Base-by-base conservation (phyloP, 2,113 vertebrate genomes). In the Physeter macrocephalus region DNA sequence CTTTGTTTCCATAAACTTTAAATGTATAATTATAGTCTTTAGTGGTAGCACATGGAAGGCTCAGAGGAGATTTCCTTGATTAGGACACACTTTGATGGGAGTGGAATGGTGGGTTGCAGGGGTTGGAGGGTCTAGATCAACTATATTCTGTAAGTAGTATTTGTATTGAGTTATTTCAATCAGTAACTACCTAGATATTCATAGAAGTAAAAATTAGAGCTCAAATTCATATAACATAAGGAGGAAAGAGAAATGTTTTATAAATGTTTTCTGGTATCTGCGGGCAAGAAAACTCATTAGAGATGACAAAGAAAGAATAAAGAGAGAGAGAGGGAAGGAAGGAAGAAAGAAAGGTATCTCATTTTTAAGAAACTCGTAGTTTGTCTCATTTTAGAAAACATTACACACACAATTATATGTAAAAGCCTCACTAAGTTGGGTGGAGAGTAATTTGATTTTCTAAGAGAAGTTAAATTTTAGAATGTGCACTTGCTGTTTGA, bases 1-100 rank as follows among this genome's bases (percentile, higher is more conserved):
- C 62, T 86, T 83, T 94, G 82, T 93, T 96, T 96, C 41, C 69
- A 23, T 84, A 85, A 95, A 96, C 27, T 87, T 92, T 77, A 72
- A 49, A 49, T 54, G 13, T 20, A 27, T 94, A 85, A 92, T 88
- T 95, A 90, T 4, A 88, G 25, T 61, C 72, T 66, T 71, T 54
- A 95, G 52, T 88, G 43, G 74, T 39, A 57, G 27, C 14, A 69
- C 9, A 39, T 27, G 2, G 18, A 82, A 90, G 34, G 0, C 20
- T 88, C 46, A 72, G 43, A 86, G 46, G 29, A 6, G 27, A 9
- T 92, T 13, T 89, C 15, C 43, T 82, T 6, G 14, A 36, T 54
- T 49, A 82, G 34, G 5, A 57, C 1, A 83, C 18, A 49, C 25
- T 93, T 69, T 86, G n/a, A 25, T 75, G 34, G 41, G 8, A 59